Base-by-base conservation (phyloP, 2,113 vertebrate genomes). In the Myrmophylax atrothorax region DNA sequence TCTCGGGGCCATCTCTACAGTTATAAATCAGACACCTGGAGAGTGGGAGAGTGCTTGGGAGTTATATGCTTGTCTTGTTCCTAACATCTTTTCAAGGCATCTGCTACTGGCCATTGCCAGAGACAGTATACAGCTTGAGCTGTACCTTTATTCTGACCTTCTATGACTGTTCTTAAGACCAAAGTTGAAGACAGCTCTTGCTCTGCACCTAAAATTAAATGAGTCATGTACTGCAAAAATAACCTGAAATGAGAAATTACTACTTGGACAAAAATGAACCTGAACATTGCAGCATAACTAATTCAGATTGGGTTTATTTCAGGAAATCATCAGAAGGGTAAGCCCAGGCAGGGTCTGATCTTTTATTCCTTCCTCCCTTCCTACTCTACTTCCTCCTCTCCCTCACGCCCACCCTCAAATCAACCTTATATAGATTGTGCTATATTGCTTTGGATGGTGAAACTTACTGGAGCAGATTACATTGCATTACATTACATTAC, bases 171-270 rank as follows among this genome's bases (percentile, higher is more conserved):
- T 93, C 90, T 83, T 90, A 95, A 85, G 50, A 69, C 23, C 50
- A 83, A 94, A 91, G 46, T 77, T 35, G 33, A 93, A n/a, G 58
- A 79, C 25, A 84, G 53, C 38, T 84, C 70, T 94, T 87, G 46
- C 33, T 46, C 74, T 80, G 28, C 28, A 58, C 74, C 29, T 87
- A 93, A 91, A 94, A 91, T 83, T 90, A 83, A 94, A 83, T 74
- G 6, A 87, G 37, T 89, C 37, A 11, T 76, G n/a, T 64, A 59
- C 26, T 87, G 31, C 5, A 63, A 70, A 89, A 86, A 69, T 79
- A 66, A 46, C 4, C 59, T 77, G 78, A 80, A 90, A 93, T 87
- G 67, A 96, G 38, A 76, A 91, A 91, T 90, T n/a, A 52, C n/a
- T 90, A 28, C 75, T 91, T 90, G 58, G 85, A 82, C 5, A 7